phyloP scores from a whole-genome alignment of 2,888 invertebrate genomes.

The Drosophila siamana region DNA sequence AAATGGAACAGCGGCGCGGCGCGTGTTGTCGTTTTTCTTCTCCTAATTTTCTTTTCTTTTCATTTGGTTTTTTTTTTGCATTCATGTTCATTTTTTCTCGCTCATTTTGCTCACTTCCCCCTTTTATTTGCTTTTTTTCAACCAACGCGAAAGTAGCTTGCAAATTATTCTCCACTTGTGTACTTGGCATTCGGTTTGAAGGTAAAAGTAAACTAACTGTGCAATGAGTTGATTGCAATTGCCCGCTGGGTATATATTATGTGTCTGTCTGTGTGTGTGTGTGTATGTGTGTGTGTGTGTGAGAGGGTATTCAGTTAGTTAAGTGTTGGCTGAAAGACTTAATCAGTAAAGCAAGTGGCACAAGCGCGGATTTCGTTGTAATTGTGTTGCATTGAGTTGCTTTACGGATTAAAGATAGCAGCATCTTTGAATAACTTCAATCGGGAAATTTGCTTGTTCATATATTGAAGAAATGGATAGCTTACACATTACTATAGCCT shows the following conservation, averaged over 20 bases:
- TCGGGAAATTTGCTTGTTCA: neutral
- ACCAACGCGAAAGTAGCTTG: conserved; percentile 29
- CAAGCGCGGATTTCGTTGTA: conserved; percentile 5
- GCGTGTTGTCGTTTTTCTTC: conserved; percentile 65
- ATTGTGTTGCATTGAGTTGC: conserved; percentile 6
- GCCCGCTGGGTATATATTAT: conserved; percentile 5
- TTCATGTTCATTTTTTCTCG: neutral
- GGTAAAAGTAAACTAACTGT: conserved; percentile 62
- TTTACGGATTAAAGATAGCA: conserved; percentile 8
- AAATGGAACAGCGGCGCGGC: conserved; percentile 47
- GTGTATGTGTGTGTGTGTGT: conserved; percentile 4
- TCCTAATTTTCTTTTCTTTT: conserved; percentile 25
- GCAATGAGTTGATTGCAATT: conserved; percentile 47
- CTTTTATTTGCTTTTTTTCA: conserved; percentile 18
- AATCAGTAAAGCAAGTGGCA: conserved; percentile 18
- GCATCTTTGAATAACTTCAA: conserved; percentile 3
- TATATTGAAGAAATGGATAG: too few relatives aligned
- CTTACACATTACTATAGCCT: too few relatives aligned
- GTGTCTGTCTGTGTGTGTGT: neutral
- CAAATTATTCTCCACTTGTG: conserved; percentile 44
- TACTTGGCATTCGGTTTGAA: conserved; percentile 52
- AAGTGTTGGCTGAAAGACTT: conserved; percentile 20
- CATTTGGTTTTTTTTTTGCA: conserved; percentile 5
- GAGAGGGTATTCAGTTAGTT: conserved; percentile 17
- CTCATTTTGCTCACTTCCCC: conserved; percentile 5